Base-by-base conservation (phyloP, 2,797 vertebrate species). In the Urocyon cinereoargenteus region DNA sequence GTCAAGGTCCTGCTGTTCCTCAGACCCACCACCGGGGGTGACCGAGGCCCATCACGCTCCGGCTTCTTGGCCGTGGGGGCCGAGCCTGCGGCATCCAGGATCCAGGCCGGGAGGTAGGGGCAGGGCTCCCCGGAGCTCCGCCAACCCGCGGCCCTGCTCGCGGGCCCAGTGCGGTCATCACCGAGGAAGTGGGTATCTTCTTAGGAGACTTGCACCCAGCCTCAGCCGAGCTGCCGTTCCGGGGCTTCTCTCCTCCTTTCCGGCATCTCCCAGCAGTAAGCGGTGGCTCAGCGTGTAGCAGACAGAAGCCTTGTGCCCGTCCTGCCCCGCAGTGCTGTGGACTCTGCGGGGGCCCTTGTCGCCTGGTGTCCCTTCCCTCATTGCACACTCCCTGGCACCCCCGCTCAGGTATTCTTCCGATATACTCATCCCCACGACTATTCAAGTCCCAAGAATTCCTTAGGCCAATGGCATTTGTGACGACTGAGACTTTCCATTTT, bases 1-100 rank as follows among this genome's bases (percentile, higher is more conserved):
- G 93, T 86, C 86, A 87, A 62, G 73, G 64, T 26, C 36, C 53
- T 94, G 97, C 68, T 49, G n/a, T 97, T 92, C 36, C 45, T 8
- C 36, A 73, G n/a, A 51, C 0, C 0, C 0, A 90, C 70, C 97
- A 96, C 89, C 87, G 97, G 96, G 91, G 96, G 86, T 26, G 91
- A 82, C 64, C 59, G 28, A 78, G 84, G 96, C 64, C 91, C 97
- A 70, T 19, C 34, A 24, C 75, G 68, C 14, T 8, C 26, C 21
- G 5, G 49, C 21, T 2, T 12, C n/a, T 15, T 22, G 1, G 13
- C 24, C 18, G 10, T 59, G 12, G n/a, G 14, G 59, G 31, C 36
- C 77, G 6, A 22, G 62, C n/a, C 22, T 22, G 59, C 59, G 1
- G 59, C 40, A 45, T 45, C 40, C 40, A 45, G 40, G 8, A 45